Evolutionary conservation across 1,140 invertebrate genomes (phyloP).

Genomic region (Contarinia nasturtii): DNA sequence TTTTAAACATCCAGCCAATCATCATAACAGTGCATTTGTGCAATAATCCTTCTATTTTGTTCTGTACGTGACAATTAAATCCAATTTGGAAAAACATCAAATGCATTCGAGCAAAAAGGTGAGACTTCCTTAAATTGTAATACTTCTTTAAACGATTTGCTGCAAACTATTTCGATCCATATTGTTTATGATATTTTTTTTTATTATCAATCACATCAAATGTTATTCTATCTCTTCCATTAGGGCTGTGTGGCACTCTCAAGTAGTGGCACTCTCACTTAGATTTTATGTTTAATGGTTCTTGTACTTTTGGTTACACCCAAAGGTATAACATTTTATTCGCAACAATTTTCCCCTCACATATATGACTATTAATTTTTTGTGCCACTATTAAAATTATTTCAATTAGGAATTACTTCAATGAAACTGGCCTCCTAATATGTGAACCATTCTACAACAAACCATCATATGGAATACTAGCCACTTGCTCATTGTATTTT

Average conservation of each 20-base stretch:
- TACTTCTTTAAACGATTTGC: too few species aligned
- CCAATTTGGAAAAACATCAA: slow-evolving; percentile 55
- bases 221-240: too few species aligned
- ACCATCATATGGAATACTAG: slow-evolving; percentile 53
- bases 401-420: slow-evolving; percentile 54
- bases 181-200: too few species aligned
- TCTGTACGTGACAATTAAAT: too few species aligned
- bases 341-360: too few species aligned
- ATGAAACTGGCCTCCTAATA: slow-evolving; percentile 59
- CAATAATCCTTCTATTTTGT: too few species aligned
- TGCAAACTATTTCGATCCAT: too few species aligned
- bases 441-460: slow-evolving; percentile 68
- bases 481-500: slow-evolving; percentile 70
- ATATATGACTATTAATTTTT: too few species aligned
- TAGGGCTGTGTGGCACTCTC: slow-evolving; percentile 65
- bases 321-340: slow-evolving; percentile 38
- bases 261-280: slow-evolving; percentile 59
- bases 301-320: slow-evolving; percentile 61
- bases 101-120: slow-evolving; percentile 73
- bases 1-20: too few species aligned
- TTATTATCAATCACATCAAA: too few species aligned
- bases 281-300: slow-evolving; percentile 59
- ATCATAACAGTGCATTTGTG: too few species aligned
- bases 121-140: too few species aligned
- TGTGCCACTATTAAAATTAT: background rate